Percentiles rank a stretch among this genome's conserved stretches.
Conservation (phyloP, 2,113 vertebrate genomes). For the Larimichthys polyactis region DNA sequence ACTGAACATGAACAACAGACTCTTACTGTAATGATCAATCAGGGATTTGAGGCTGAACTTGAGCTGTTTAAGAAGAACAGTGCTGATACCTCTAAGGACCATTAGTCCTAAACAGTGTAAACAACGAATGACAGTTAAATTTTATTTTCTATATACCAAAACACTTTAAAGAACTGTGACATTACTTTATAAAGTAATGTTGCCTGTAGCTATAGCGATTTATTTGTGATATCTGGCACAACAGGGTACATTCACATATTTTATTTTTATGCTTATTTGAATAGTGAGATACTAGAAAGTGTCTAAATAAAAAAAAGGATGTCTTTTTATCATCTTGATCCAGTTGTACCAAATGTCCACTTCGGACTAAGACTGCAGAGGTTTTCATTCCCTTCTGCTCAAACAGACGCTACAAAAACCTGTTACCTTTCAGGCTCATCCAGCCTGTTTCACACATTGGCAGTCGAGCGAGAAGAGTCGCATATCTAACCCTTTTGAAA, state of each 20-base stretch:
- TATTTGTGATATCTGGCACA: conserved; percentile 12
- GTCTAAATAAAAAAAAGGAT: not conserved
- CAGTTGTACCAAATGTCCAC: not conserved
- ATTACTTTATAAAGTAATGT: conserved; percentile 9
- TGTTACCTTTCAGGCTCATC: conserved; percentile 52
- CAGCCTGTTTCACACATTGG: conserved; percentile 55
- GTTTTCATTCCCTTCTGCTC: conserved; percentile 32
- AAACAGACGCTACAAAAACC: conserved; percentile 46
- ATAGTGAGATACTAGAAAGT: conserved; percentile 12
- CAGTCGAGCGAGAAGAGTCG: conserved; percentile 54
- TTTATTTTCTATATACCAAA: not conserved
- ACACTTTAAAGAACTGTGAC: not conserved
- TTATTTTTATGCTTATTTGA: conserved; percentile 44
- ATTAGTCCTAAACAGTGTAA: not conserved
- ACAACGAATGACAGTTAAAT: too few relatives aligned
- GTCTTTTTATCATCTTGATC: not conserved
- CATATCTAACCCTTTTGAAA: conserved; percentile 54
- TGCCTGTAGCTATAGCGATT: conserved; percentile 16
- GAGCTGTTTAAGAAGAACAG: not conserved
- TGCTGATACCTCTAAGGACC: not conserved
- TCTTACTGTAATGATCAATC: not conserved
- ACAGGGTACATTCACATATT: conserved; percentile 32
- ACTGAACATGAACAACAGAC: not conserved
- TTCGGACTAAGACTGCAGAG: not conserved
- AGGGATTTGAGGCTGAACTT: conserved; percentile 17